These are phyloP conservation scores for Argyrosomus japonicus DNA, from an alignment of 2,113 vertebrate genomes.

Conservation along the genomic window DNA sequence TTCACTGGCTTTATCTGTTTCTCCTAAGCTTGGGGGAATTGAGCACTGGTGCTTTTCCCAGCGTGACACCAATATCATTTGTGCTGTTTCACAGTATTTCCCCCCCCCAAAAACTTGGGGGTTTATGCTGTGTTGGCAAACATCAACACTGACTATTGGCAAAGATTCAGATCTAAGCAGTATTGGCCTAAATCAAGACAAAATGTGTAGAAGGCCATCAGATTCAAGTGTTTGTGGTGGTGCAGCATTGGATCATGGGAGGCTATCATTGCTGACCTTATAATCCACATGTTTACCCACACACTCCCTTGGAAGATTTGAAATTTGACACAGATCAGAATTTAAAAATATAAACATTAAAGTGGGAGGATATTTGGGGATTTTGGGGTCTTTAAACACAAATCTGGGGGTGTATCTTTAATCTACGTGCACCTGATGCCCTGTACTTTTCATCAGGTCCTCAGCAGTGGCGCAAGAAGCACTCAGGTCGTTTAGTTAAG, in stretches of 20 bases:
- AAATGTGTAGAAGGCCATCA: conserved; percentile 17
- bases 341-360: background rate
- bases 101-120: background rate
- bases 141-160: conserved; percentile 36
- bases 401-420: background rate
- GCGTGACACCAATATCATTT: conserved; percentile 66
- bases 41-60: conserved; percentile 61
- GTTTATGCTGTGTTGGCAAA: conserved; percentile 50
- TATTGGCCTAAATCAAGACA: conserved; percentile 45
- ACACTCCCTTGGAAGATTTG: background rate
- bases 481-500: background rate
- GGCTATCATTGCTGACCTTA: conserved; percentile 39
- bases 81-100: conserved; percentile 40
- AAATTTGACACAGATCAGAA: background rate
- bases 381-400: background rate
- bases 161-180: conserved; percentile 62
- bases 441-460: background rate
- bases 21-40: conserved; percentile 65
- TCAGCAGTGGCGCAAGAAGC: background rate
- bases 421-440: conserved; percentile 3
- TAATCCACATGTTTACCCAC: conserved; percentile 45
- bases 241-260: conserved; percentile 43
- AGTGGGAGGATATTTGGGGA: background rate
- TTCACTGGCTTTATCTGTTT: conserved; percentile 74
- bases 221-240: conserved; percentile 16